Evolutionary conservation across 2,888 invertebrate genomes (phyloP).

Genomic region (Chromoteleia sp.): DNA sequence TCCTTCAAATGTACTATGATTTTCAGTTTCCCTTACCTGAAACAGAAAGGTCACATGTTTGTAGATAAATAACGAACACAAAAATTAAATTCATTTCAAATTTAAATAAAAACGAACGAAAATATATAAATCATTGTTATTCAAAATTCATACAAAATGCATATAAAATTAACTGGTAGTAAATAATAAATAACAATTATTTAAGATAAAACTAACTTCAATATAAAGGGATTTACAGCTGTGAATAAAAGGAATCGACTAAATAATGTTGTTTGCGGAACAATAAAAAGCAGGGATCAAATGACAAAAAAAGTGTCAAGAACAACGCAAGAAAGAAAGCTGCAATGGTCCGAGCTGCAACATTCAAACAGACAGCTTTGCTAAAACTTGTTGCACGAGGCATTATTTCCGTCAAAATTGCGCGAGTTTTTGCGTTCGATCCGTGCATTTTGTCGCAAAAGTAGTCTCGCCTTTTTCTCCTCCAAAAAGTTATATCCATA

Average conservation of each 20-base stretch:
- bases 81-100: too few species aligned
- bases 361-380: constrained; percentile 47
- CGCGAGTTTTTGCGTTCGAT: constrained; percentile 44
- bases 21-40: constrained; percentile 49
- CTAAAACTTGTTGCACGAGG: constrained; percentile 56
- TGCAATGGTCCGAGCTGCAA: constrained; percentile 29
- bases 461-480: constrained; percentile 24
- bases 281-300: constrained; percentile 11
- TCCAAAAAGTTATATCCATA: constrained; percentile 52
- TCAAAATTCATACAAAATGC: too few species aligned
- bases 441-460: constrained; percentile 40
- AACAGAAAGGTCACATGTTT: constrained; percentile 30
- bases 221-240: background rate
- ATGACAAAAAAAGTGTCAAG: constrained; percentile 38
- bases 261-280: constrained; percentile 9
- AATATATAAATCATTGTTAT: too few species aligned
- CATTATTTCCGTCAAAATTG: constrained; percentile 54
- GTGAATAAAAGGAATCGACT: background rate
- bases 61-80: too few species aligned
- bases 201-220: too few species aligned
- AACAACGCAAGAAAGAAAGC: constrained; percentile 36
- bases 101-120: too few species aligned
- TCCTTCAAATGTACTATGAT: constrained; percentile 42
- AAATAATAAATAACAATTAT: too few species aligned
- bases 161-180: too few species aligned